Percentiles rank a stretch among this genome's conserved stretches.
Evolutionary conservation across 2,888 invertebrate species (phyloP).

Genomic region (Tipula confusa): DNA sequence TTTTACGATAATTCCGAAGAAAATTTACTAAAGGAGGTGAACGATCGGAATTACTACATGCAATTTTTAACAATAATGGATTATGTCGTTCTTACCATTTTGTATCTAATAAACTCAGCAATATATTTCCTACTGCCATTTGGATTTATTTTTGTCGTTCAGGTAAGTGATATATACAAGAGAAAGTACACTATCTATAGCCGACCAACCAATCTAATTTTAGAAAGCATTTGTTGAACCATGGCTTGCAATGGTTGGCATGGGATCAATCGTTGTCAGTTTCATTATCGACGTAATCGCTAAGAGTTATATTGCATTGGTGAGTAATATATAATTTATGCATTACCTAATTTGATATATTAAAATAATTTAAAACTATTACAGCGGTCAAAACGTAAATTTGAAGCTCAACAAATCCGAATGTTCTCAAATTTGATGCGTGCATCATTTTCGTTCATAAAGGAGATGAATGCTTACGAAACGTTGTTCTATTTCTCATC

Average conservation of each 20-base stretch:
- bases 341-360: not conserved
- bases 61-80: constrained; percentile 28
- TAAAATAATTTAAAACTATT: not conserved
- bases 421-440: not conserved
- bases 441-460: not conserved
- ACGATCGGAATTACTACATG: not conserved
- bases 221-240: constrained; percentile 31
- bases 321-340: not conserved
- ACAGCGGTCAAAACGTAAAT: constrained; percentile 21
- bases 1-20: constrained; percentile 28
- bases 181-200: too few species aligned
- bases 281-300: not conserved
- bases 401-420: not conserved
- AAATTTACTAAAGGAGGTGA: not conserved
- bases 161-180: not conserved
- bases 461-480: constrained; percentile 13
- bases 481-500: not conserved
- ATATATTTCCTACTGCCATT: constrained; percentile 32
- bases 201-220: not conserved
- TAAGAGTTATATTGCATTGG: not conserved
- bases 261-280: not conserved
- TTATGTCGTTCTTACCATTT: constrained; percentile 30
- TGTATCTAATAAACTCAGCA: constrained; percentile 27
- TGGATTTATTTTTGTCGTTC: constrained; percentile 33
- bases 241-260: constrained; percentile 30